Evolutionary conservation across 1,140 invertebrate species (phyloP).

Genomic region (Helicoverpa armigera): DNA sequence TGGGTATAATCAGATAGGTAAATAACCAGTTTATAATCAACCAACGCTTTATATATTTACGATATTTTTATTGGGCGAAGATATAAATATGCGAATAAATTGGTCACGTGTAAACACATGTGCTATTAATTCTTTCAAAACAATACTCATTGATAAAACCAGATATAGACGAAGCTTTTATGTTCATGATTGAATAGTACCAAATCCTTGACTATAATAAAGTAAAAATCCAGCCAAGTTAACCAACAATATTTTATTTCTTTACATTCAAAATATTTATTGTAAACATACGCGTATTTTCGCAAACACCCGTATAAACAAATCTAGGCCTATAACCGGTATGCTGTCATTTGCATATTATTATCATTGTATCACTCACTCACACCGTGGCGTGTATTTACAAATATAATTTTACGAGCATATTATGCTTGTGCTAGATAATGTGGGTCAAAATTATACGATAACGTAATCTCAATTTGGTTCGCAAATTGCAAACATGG

Average conservation of each 20-base stretch:
- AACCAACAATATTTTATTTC: neutral
- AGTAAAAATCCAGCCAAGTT: no score
- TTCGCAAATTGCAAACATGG: neutral
- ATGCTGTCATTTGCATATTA: constrained; percentile 4
- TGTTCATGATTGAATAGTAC: no score
- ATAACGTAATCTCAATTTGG: constrained; percentile 14
- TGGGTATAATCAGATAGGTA: no score
- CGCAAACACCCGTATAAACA: neutral
- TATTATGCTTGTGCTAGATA: constrained; percentile 6
- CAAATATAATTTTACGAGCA: constrained; percentile 26
- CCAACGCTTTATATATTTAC: no score
- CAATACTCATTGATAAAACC: no score
- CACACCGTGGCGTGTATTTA: constrained; percentile 14
- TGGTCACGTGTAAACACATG: no score
- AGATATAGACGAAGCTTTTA: no score
- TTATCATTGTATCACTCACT: neutral
- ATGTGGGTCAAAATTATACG: constrained; percentile 19
- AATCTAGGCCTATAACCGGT: neutral
- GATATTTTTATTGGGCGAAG: no score
- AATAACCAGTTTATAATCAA: no score
- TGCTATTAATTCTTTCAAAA: no score
- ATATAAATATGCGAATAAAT: no score
- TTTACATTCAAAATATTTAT: neutral
- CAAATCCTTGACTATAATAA: no score
- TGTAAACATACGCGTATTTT: neutral